Evolutionary conservation across 2,113 vertebrate genomes (phyloP), one percentile per base, ranked within the genome.

Genomic region (Limanda limanda): DNA sequence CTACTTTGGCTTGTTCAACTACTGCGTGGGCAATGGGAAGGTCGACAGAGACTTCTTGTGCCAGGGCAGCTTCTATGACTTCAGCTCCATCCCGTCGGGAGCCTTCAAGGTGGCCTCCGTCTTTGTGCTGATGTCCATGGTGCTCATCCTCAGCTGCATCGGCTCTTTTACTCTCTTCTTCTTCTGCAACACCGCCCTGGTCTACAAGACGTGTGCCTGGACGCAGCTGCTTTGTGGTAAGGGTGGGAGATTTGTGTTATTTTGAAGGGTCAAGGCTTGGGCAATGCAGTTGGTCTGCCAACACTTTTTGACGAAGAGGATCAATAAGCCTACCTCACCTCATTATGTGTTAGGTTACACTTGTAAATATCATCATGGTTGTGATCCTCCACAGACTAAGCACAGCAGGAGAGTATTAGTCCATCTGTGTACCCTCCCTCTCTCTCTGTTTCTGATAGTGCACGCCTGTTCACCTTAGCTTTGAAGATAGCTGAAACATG

Each of bases 191-290:
- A 97, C 96, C 4, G 95, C 96, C 89, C 96, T 96, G n/a, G 96
- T 97, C 86, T 97, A 97, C 94, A 97, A 97, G 95, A 97, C 95
- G 88, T 97, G 96, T 87, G 96, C 96, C 89, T 97, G 96, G 96
- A 97, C 97, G 95, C 96, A 97, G 94, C 95, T 97, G 78, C 90
- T 96, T 76, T 96, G 96, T 94, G 96, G 96, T 97, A 95, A 97
- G 97, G 24, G 69, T 24, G 35, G 59, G 35, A 56, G 71, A 25
- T 8, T 6, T 0, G 15, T 2, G 15, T 15, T 48, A 11, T 59
- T 59, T 25, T 27, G 24, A 24, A 24, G 56, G 56, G 13, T 17
- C 18, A 54, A 54, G 51, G 51, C 20, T 20, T 20, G 48, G 48
- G 48, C 48, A 47, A 47, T 17, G 45, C 2, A 47, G 45, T 14